Evolutionary conservation across 2,888 invertebrate species (phyloP), one percentile per base, ranked within the genome.

Genomic region (Pegoplata infirma): DNA sequence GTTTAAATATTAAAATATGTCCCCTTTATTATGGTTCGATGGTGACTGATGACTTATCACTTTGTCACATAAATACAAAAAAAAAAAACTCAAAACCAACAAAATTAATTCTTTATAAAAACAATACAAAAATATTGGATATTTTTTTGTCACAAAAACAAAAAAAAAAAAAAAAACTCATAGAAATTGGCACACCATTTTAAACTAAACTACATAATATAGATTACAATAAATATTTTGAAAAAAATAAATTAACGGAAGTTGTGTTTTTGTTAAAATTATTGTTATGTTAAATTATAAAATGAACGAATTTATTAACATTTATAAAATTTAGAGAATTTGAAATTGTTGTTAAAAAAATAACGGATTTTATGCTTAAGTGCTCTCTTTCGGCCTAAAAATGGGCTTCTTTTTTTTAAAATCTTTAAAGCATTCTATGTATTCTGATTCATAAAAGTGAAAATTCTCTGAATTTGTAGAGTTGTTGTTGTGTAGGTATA

Each of bases 11-110:
- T 40, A 53, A 66, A 32, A 32, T 53, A 7, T 75, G 68, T 36
- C 63, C 69, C 76, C 72, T 58, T 68, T 58, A 63, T 58, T 77
- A 73, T 67, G 76, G 72, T 76, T 76, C 76, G 67, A 77, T 77
- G 72, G 63, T 77, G 77, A 58, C 56, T 67, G 61, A 72, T 61
- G 69, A 67, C 61, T 76, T 71, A 76, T 76, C 71, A 49, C 44
- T 47, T 67, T 72, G 76, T 72, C 67, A 68, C 44, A 72, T 7
- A 8, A n/a, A 10, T 44, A 25, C 21, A 53, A 36, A 53, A 32
- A 14, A 61, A 19, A 46, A 44, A 49, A 53, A 55, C n/a, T 66
- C 28, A 8, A 66, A 36, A 63, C 47, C 28, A 28, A 12, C 2
- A 16, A 25, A 47, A 44, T 25, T n/a, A 63, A 44, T 44, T 44